Conservation (phyloP, 2,797 vertebrate species). For the Alosa sapidissima region DNA sequence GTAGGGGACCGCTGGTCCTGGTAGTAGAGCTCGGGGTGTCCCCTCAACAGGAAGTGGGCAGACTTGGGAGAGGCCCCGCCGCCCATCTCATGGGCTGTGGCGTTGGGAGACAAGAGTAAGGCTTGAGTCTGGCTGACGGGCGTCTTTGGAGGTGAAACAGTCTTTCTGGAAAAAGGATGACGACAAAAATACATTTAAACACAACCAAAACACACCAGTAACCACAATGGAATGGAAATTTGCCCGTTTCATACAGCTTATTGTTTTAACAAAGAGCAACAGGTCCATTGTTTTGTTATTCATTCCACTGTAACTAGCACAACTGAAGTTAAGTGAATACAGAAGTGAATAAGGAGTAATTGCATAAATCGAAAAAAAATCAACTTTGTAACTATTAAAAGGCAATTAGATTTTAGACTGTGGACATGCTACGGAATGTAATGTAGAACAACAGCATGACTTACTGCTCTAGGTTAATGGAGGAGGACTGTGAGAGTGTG, state of each 20-base stretch:
- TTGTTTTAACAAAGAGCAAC: not conserved
- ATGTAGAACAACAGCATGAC: slow-evolving; percentile 28
- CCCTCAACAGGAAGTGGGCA: slow-evolving; percentile 79
- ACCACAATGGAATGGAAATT: not conserved
- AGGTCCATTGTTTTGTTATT: too few relatives aligned
- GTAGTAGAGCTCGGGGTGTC: slow-evolving; percentile 83
- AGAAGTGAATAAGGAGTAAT: not conserved
- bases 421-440: not conserved
- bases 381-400: too few relatives aligned
- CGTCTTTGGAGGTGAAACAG: slow-evolving; percentile 84
- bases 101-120: slow-evolving; percentile 78
- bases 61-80: slow-evolving; percentile 79
- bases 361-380: too few relatives aligned
- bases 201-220: not conserved
- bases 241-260: not conserved
- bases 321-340: too few relatives aligned
- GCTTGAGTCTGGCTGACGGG: slow-evolving; percentile 78
- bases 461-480: slow-evolving; percentile 67
- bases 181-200: not conserved
- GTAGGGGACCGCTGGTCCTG: slow-evolving; percentile 80
- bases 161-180: slow-evolving; percentile 72
- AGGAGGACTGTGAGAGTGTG: slow-evolving; percentile 61
- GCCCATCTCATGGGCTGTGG: slow-evolving; percentile 75
- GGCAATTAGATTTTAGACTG: too few relatives aligned
- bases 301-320: too few relatives aligned